Percentiles rank a stretch among this genome's conserved stretches.
Evolutionary conservation across 1,140 invertebrate species (phyloP).

Genomic region (Nephotettix cincticeps): DNA sequence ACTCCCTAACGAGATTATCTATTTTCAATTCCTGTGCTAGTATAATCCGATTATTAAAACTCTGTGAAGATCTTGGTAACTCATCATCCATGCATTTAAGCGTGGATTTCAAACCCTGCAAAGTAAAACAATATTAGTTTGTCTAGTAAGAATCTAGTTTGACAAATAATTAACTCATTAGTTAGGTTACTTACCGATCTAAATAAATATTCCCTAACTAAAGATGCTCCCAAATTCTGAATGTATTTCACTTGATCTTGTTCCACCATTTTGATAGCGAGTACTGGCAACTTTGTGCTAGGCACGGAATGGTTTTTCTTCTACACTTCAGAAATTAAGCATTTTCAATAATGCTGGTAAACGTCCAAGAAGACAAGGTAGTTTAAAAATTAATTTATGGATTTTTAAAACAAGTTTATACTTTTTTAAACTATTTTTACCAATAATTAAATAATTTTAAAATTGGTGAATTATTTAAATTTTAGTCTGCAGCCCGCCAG

Average conservation of each 20-base stretch:
- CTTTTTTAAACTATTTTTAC: not conserved
- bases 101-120: constrained; percentile 31
- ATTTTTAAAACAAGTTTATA: not conserved
- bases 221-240: constrained; percentile 22
- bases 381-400: not conserved
- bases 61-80: constrained; percentile 24
- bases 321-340: too few relatives aligned
- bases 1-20: not conserved
- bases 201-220: constrained; percentile 37
- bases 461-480: not conserved
- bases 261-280: constrained; percentile 22
- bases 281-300: constrained; percentile 19
- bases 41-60: constrained; percentile 25
- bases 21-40: constrained; percentile 25
- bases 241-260: not conserved
- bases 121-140: constrained; percentile 15
- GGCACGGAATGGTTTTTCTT: constrained; percentile 27
- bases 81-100: constrained; percentile 33
- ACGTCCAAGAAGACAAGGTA: not conserved
- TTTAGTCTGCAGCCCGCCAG: constrained; percentile 20
- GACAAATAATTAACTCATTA: not conserved
- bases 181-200: constrained; percentile 34
- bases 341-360: too few relatives aligned
- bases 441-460: not conserved
- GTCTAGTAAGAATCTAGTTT: not conserved